Evolutionary conservation across 2,888 invertebrate genomes (phyloP).

Genomic region (Drosophila pseudotakahashii): DNA sequence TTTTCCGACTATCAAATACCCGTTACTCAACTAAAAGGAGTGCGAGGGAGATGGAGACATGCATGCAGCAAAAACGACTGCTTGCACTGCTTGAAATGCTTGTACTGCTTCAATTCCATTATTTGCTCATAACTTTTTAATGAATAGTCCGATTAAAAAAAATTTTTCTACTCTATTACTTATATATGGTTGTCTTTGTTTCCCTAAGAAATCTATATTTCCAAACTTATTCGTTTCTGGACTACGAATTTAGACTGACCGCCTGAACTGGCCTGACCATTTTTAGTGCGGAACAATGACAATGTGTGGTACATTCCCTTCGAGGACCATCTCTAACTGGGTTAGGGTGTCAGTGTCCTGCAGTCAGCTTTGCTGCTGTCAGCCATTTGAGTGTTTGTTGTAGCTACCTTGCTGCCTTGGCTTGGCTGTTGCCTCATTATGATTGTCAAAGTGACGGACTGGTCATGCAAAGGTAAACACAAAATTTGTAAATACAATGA

Average conservation of each 20-base stretch:
- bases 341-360: conserved; percentile 53
- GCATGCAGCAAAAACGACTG: too few relatives aligned
- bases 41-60: too few relatives aligned
- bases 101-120: too few relatives aligned
- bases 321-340: conserved; percentile 61
- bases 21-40: too few relatives aligned
- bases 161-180: too few relatives aligned
- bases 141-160: too few relatives aligned
- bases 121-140: too few relatives aligned
- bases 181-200: too few relatives aligned
- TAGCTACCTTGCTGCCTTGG: conserved; percentile 46
- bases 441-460: conserved; percentile 80
- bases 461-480: conserved; percentile 79
- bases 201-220: too few relatives aligned
- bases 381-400: conserved; percentile 61
- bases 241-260: background rate
- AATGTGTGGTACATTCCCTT: background rate
- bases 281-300: background rate
- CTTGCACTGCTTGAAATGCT: too few relatives aligned
- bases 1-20: too few relatives aligned
- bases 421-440: conserved; percentile 69
- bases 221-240: too few relatives aligned
- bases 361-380: conserved; percentile 75
- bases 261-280: background rate
- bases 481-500: conserved; percentile 73